These are phyloP conservation scores for Bombus cullumanus DNA, from an alignment of 1,140 invertebrate species.

Conservation along the genomic window DNA sequence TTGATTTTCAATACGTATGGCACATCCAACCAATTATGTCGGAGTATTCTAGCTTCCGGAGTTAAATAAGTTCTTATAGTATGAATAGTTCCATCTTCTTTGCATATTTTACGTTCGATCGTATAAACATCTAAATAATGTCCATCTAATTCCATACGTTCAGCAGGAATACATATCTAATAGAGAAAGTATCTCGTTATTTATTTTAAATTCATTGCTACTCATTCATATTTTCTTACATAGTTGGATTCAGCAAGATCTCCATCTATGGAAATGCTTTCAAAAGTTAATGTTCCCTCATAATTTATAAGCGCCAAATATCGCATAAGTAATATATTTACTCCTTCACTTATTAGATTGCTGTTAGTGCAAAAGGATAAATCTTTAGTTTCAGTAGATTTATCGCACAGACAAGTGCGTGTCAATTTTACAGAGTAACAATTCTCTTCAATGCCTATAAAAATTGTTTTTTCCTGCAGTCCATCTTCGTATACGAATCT, in stretches of 20 bases:
- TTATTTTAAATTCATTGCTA: constrained; percentile 11
- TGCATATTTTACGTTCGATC: constrained; percentile 63
- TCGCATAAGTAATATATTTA: constrained; percentile 85
- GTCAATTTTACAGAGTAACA: constrained; percentile 61
- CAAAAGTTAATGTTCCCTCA: constrained; percentile 82
- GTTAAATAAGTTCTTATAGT: constrained; percentile 66
- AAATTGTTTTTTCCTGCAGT: constrained; percentile 64
- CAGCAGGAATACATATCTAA: constrained; percentile 59
- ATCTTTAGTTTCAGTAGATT: constrained; percentile 46
- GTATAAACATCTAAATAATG: constrained; percentile 61
- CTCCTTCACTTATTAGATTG: constrained; percentile 84
- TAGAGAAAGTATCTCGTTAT: not conserved
- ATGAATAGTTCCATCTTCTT: constrained; percentile 42
- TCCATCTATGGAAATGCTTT: constrained; percentile 84
- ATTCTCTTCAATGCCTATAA: constrained; percentile 55
- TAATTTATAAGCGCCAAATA: constrained; percentile 84
- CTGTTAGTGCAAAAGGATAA: constrained; percentile 53
- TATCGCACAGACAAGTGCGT: constrained; percentile 63
- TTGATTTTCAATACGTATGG: constrained; percentile 70
- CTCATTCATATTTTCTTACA: constrained; percentile 77
- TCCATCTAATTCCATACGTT: constrained; percentile 62
- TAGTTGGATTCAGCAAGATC: constrained; percentile 84
- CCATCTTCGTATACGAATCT: constrained; percentile 67
- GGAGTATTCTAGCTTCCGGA: constrained; percentile 66
- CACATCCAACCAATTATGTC: constrained; percentile 64